Conservation (phyloP, 1,140 invertebrate genomes). For the Triops longicaudatus region DNA sequence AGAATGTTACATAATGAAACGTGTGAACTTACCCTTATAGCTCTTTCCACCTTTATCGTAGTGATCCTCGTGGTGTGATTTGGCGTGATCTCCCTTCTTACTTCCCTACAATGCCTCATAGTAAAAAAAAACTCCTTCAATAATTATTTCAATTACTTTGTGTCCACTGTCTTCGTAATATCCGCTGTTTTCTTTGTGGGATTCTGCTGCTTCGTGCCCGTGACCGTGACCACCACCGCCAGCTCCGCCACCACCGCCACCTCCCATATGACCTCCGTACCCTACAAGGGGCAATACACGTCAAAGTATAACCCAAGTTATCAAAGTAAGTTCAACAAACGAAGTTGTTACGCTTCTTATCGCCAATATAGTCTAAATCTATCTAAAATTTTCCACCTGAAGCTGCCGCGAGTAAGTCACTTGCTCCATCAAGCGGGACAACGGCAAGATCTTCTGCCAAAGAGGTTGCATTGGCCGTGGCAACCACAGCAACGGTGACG, state of each 20-base stretch:
- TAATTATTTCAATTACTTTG: background rate
- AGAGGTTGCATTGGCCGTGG: background rate
- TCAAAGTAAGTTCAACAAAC: background rate
- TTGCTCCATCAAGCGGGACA: background rate
- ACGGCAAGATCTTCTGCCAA: background rate
- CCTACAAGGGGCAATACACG: background rate
- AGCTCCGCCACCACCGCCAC: background rate
- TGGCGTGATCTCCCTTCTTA: background rate
- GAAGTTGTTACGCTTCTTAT: background rate
- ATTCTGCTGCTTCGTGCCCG: background rate
- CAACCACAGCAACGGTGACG: background rate
- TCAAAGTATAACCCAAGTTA: background rate
- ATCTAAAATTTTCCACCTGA: background rate
- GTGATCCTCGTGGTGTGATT: background rate
- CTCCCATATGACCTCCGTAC: background rate
- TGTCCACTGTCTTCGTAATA: background rate
- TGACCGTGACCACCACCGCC: background rate
- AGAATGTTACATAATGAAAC: background rate
- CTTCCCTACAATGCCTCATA: background rate
- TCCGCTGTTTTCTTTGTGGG: background rate
- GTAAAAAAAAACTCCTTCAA: background rate
- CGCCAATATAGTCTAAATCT: background rate
- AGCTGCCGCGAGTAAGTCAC: background rate
- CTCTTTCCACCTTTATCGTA: conserved; percentile 29
- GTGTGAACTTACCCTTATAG: conserved; percentile 15